Base-by-base conservation (phyloP, 2,113 vertebrate genomes). In the Thunnus thynnus region DNA sequence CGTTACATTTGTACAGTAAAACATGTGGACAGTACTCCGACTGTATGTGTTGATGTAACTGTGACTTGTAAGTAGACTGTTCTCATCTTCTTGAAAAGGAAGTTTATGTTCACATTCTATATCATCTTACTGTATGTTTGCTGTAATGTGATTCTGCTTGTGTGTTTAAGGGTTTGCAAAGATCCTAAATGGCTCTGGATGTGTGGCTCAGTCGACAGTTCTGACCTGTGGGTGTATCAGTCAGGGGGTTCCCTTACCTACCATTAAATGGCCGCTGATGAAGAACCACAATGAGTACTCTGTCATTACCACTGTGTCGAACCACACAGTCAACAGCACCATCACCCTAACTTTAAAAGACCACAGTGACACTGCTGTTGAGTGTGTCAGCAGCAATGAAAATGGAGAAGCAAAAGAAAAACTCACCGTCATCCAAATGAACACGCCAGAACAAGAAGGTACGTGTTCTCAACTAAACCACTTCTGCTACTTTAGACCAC, bases 151-250 rank as follows among this genome's bases (percentile, higher is more conserved):
- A 61, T 22, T 32, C 13, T 75, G 30, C 0, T 32, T 75, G 14
- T 68, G 56, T 68, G 5, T 61, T 17, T 41, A 8, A 88, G 88
- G 1, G 70, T 4, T 4, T 60, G 46, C 71, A n/a, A 55, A 56
- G 27, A 86, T 86, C 67, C 18, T 73, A 4, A 13, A 47, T 0
- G 1, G 2, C 47, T 84, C 90, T 5, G 77, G 54, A 17, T 93
- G 89, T 78, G 22, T 27, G 48, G 13, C 51, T 51, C 54, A 57
- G 22, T 79, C 74, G 0, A 52, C 55, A 17, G 60, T 72, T 7
- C 44, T 87, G 86, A 93, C 75, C 18, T 91, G 90, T 71, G 14
- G 76, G 60, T 93, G 90, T 13, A 20, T 89, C 47, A 84, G 67
- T 52, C 58, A 72, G 20, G 92, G 89, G 1, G 8, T 72, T 62